Conservation (phyloP, 2,113 vertebrate genomes). For the Pipa parva region DNA sequence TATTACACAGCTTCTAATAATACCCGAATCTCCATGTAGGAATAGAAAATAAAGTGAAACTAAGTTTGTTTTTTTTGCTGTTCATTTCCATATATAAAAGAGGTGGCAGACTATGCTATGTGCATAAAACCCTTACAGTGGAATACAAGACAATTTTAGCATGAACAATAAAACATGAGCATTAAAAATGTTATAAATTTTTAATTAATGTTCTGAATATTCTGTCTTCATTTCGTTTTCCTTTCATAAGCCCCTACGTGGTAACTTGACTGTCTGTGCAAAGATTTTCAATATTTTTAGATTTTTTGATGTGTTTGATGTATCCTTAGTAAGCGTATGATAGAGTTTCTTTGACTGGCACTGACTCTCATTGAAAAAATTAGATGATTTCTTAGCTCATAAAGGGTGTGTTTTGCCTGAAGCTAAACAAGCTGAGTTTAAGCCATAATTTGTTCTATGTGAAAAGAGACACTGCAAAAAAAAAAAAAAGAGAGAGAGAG, state of each 20-base stretch:
- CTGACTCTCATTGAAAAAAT: slow-evolving; percentile 66
- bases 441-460: slow-evolving; percentile 52
- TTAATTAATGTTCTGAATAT: slow-evolving; percentile 13
- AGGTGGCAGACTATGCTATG: neutral
- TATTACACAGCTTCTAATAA: too few species aligned
- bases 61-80: too few species aligned
- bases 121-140: slow-evolving; percentile 36
- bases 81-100: too few species aligned
- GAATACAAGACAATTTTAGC: slow-evolving; percentile 26
- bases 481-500: slow-evolving; percentile 23
- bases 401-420: slow-evolving; percentile 63
- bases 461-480: slow-evolving; percentile 46
- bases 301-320: slow-evolving; percentile 44
- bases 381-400: slow-evolving; percentile 57
- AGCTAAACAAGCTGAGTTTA: slow-evolving; percentile 63
- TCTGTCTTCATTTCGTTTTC: slow-evolving; percentile 31
- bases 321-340: slow-evolving; percentile 46
- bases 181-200: slow-evolving; percentile 30
- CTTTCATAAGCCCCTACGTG: slow-evolving; percentile 30
- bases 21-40: too few species aligned
- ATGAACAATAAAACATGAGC: slow-evolving; percentile 42
- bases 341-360: slow-evolving; percentile 62
- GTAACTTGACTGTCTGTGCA: slow-evolving; percentile 23
- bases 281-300: slow-evolving; percentile 42
- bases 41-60: too few species aligned